These are phyloP conservation scores for Stenodema calcarata DNA, from an alignment of 2,888 invertebrate species.

Conservation along the genomic window DNA sequence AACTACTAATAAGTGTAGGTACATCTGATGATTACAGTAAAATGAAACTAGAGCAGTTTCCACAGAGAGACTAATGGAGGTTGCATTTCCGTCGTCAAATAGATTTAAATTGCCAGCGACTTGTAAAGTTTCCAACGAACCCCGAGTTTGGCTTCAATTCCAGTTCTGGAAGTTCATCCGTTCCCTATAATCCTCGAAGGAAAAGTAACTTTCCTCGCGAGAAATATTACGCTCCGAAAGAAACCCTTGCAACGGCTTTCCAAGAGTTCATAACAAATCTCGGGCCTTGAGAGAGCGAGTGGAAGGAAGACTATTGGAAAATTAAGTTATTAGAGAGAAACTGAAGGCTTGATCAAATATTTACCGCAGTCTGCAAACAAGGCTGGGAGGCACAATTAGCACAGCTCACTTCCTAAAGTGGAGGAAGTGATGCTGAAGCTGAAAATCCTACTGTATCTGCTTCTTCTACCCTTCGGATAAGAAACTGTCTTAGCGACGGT, in stretches of 20 bases:
- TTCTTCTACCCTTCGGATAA: no score
- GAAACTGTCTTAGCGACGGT: no score
- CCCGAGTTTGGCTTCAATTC: neutral
- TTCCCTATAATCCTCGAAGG: neutral
- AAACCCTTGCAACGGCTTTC: neutral
- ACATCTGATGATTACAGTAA: no score
- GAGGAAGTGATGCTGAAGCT: conserved; percentile 14
- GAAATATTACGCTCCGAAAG: neutral
- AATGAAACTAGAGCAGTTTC: neutral
- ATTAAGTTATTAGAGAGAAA: conserved; percentile 30
- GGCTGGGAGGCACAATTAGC: conserved; percentile 30
- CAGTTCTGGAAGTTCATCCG: neutral
- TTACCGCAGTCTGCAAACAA: conserved; percentile 32
- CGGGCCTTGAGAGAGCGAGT: neutral
- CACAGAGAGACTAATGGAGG: neutral
- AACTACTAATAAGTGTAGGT: no score
- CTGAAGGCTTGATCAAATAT: conserved; percentile 35
- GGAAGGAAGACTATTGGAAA: conserved; percentile 13
- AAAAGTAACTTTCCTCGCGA: neutral
- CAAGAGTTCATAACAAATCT: conserved; percentile 15
- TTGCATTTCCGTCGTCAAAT: neutral
- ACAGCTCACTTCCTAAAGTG: conserved; percentile 4
- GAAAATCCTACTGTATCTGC: neutral
- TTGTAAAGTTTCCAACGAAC: neutral
- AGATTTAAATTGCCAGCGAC: neutral